Base-by-base conservation (phyloP, 92 coral and sea anemone species). In the Phymanthus crucifer region DNA sequence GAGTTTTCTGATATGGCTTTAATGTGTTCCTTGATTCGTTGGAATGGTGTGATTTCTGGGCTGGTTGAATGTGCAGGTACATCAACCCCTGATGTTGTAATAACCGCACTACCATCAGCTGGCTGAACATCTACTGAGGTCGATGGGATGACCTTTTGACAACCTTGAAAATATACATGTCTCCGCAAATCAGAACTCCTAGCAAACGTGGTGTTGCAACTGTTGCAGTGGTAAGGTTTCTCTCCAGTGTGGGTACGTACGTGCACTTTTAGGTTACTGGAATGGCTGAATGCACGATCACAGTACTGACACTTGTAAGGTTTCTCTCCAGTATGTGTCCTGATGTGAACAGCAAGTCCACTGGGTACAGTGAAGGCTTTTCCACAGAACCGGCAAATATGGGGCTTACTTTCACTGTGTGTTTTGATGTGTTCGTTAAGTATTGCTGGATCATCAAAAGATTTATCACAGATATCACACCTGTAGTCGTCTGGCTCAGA, bases 381-480 rank as follows among this genome's bases (percentile, higher is more conserved):
- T 8, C 80, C 80, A 66, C 89, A 85, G 50, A 46, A 61, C 19
- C 78, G 81, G 43, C 89, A 85, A 18, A 40, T 14, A 52, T 80
- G 80, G 11, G 89, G 89, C 36, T 74, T 79, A 19, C 70, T 82
- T 24, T 82, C 89, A 32, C 66, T 85, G 66, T 85, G 89, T 19
- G 73, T 43, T 34, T 76, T 80, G 40, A 79, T 11, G 40, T 85
- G 89, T 24, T 58, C 77, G 21, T 50, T 58, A 13, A 85, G 58
- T 32, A 57, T 37, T 9, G 40, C 68, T 26, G 46, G 21, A 11
- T 75, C 76, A 31, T 69, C 85, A 68, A 85, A 85, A 13, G 81
- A 64, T 58, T 80, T 79, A 65, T 79, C 76, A 66, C 89, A 85
- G 47, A 85, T 78, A 14, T 85, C 85, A 70, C 89, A 85, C 52